Base-by-base conservation (phyloP, 53 echinoderm and acorn worm species). In the Echinarachnius parma region DNA sequence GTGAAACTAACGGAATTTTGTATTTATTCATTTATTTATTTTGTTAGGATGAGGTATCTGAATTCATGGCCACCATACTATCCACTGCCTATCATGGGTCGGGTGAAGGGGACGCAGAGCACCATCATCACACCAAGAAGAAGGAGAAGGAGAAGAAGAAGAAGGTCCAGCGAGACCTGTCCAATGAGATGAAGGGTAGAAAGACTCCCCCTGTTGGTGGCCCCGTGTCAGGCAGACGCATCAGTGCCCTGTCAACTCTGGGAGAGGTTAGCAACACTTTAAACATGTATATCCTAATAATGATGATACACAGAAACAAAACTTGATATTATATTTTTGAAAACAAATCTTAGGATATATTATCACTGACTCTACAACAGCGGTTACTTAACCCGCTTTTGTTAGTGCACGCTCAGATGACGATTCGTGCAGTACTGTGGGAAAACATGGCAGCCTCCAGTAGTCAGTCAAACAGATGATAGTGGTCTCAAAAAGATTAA, bases 11-110 rank as follows among this genome's bases (percentile, higher is more conserved):
- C n/a, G n/a, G 42, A 9, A 13, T 39, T 39, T 39, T 39, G 42
- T 39, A 9, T 39, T 39, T 39, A 9, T 9, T 39, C 13, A 9
- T 39, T 9, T 39, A 9, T 45, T 58, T 34, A 25, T 26, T 5
- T 27, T 56, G 62, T 3, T 53, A 95, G 90, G 95, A 95, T 84
- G 95, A 95, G 82, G 79, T 95, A 28, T 80, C 81, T 44, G 95
- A 95, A 16, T 95, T 90, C 52, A 80, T 90, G n/a, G 75, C 77
- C 48, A 69, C 49, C 18, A 81, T 90, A 9, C 76, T 95, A 24
- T 81, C 90, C 2, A 62, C 89, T 1, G 64, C 71, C 27, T 55
- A 75, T 33, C 80, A 86, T 26, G 75, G 75, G 27, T 58, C 65
- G 25, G 77, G 65, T 10, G 64, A 65, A 3, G 64, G 37, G 21